phyloP scores from a whole-genome alignment of 1,140 invertebrate species.

The Ruditapes philippinarum region DNA sequence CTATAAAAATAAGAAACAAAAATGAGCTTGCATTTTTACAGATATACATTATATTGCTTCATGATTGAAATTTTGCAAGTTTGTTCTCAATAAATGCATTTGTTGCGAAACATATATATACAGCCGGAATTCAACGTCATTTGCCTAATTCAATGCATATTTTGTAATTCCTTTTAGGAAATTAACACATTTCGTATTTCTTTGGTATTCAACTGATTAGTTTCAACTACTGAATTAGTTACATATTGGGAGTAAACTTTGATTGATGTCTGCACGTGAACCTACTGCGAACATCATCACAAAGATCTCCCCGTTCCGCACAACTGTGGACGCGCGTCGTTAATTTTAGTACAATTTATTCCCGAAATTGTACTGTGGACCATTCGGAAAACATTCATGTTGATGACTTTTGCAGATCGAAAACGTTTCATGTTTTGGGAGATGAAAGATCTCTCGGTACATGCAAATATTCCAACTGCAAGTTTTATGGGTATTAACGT shows the following conservation, averaged over 20 bases:
- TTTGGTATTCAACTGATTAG: background rate
- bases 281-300: slow-evolving; percentile 8
- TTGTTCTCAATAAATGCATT: no score
- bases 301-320: slow-evolving; percentile 25
- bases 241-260: background rate
- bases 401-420: slow-evolving; percentile 43
- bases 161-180: background rate
- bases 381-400: slow-evolving; percentile 26
- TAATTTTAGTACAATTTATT: slow-evolving; percentile 19
- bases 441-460: slow-evolving; percentile 38
- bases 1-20: no score
- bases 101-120: no score
- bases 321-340: slow-evolving; percentile 46
- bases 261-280: slow-evolving; percentile 33
- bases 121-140: no score
- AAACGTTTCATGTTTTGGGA: slow-evolving; percentile 35
- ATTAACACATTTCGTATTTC: background rate
- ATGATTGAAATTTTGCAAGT: no score
- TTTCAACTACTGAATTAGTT: slow-evolving; percentile 19
- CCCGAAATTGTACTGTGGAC: background rate
- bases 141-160: background rate
- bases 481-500: slow-evolving; percentile 27
- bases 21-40: no score
- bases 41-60: no score
- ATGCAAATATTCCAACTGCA: background rate